phyloP scores from a whole-genome alignment of 35 echinoderm and acorn worm species.

The Heliocidaris tuberculata region DNA sequence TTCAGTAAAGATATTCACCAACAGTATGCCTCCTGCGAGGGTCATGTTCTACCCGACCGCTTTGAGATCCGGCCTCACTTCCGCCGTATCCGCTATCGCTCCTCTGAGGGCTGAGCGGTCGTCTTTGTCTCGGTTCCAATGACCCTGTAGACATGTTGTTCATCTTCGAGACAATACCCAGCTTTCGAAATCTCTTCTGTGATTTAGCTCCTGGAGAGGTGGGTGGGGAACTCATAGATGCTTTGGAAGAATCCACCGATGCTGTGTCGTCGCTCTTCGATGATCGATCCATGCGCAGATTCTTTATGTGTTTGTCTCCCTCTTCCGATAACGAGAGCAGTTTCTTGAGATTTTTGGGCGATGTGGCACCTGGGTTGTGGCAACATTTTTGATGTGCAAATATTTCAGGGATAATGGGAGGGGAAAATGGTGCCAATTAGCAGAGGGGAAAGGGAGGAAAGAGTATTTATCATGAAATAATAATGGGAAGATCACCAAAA shows the following conservation, averaged over 20 bases:
- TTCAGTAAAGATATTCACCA: conserved; percentile 61
- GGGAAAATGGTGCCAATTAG: background rate
- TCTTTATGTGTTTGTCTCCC: conserved; percentile 84
- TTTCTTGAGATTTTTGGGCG: conserved; percentile 92
- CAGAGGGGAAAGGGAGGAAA: background rate
- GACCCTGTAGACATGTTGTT: conserved; percentile 39
- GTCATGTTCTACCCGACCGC: conserved; percentile 67
- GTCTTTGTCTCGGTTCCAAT: background rate
- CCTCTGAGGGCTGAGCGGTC: conserved; percentile 84
- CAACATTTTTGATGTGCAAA: background rate
- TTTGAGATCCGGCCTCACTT: conserved; percentile 75
- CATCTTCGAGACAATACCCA: background rate
- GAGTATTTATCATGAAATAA: background rate
- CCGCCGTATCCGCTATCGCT: conserved; percentile 85
- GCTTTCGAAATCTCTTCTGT: conserved; percentile 25
- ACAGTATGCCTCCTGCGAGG: conserved; percentile 81
- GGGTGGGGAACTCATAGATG: conserved; percentile 59
- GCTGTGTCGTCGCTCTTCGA: conserved; percentile 60
- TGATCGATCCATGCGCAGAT: conserved; percentile 56
- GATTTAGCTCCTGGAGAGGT: conserved; percentile 11
- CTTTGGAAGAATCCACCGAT: conserved; percentile 49
- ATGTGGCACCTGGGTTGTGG: conserved; percentile 78
- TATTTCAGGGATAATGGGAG: background rate
- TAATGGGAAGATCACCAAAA: background rate
- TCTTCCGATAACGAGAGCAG: conserved; percentile 92